These are phyloP conservation scores for Rallus limicola DNA, from an alignment of 2,113 vertebrate genomes.

Conservation along the genomic window DNA sequence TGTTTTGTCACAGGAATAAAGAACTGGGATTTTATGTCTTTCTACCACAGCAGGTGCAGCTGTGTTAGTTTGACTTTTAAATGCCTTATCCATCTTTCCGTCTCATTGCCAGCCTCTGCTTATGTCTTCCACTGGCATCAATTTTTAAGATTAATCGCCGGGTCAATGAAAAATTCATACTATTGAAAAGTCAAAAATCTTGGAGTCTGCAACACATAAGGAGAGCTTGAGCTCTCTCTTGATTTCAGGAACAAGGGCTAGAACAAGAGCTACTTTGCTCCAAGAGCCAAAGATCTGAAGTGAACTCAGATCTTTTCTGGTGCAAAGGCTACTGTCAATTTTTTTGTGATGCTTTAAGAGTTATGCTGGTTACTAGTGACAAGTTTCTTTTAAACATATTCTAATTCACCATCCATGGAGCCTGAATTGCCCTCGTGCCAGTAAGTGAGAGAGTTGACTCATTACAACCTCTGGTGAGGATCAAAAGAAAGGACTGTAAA, in stretches of 20 bases:
- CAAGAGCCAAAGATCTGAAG: background rate
- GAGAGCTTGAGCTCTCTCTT: background rate
- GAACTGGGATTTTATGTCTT: background rate
- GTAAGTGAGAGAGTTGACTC: background rate
- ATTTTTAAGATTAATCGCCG: background rate
- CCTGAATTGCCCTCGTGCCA: background rate
- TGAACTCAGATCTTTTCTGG: rapidly evolving
- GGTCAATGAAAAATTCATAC: background rate
- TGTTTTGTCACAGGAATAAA: conserved; percentile 19
- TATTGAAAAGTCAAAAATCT: background rate
- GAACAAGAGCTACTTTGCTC: background rate
- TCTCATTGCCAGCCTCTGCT: background rate
- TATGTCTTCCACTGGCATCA: background rate
- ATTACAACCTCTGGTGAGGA: background rate
- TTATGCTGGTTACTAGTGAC: background rate
- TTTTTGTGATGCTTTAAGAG: background rate
- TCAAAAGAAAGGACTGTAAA: rapidly evolving
- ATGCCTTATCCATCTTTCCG: background rate
- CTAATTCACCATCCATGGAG: background rate
- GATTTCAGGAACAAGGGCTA: background rate
- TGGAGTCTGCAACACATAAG: background rate
- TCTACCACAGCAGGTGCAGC: background rate
- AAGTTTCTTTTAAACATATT: background rate
- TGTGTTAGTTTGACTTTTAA: background rate
- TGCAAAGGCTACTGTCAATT: rapidly evolving